Conservation (phyloP, 2,888 invertebrate species). For the Trissolcus japonicus region DNA sequence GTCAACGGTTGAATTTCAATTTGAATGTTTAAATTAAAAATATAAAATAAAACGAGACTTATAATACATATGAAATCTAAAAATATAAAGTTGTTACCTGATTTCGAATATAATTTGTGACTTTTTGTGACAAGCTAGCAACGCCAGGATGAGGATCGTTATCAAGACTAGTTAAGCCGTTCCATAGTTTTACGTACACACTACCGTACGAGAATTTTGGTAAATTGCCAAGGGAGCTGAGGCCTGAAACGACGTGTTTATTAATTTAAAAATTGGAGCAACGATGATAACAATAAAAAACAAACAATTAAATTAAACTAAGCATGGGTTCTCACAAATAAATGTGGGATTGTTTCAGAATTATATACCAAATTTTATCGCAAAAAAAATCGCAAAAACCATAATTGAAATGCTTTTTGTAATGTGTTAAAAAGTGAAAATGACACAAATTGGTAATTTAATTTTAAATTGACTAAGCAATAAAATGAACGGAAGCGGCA, state of each 20-base stretch:
- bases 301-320: background rate
- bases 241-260: conserved; percentile 63
- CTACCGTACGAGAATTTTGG: conserved; percentile 82
- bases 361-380: no score
- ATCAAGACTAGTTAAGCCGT: conserved; percentile 85
- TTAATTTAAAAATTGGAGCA: background rate
- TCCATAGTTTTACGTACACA: conserved; percentile 94
- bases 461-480: background rate
- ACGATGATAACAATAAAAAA: background rate
- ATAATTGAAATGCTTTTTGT: no score
- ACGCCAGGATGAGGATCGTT: conserved; percentile 93
- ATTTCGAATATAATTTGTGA: conserved; percentile 86
- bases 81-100: conserved; percentile 78
- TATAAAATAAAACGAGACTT: no score
- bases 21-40: background rate
- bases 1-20: background rate
- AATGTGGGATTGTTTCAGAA: no score
- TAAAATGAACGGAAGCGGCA: conserved; percentile 11
- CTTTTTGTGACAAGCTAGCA: conserved; percentile 84
- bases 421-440: background rate
- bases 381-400: no score
- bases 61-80: no score
- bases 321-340: background rate
- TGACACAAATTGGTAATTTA: background rate
- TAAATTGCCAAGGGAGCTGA: conserved; percentile 76